These are phyloP conservation scores for Ailurus styani DNA, from an alignment of 2,113 vertebrate genomes.

Conservation along the genomic window DNA sequence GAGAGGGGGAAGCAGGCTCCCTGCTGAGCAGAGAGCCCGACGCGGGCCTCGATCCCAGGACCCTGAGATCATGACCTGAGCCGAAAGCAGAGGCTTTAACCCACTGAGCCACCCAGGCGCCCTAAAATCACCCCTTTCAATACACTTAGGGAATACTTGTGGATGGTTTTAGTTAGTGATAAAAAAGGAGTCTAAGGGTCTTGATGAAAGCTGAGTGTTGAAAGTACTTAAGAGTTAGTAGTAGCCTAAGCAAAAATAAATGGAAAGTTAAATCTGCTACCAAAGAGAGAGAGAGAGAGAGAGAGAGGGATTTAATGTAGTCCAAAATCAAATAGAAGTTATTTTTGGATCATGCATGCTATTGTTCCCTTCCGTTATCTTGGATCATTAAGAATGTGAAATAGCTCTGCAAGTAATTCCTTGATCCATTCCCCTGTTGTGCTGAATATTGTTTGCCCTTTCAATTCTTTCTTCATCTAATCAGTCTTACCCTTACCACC, in stretches of 20 bases:
- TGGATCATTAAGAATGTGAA: constrained; percentile 22
- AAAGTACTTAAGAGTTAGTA: constrained; percentile 30
- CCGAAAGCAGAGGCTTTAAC: no score
- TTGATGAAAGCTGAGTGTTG: neutral
- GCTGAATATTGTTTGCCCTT: constrained; percentile 6
- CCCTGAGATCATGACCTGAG: no score
- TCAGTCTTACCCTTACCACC: neutral
- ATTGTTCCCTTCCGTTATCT: constrained; percentile 40
- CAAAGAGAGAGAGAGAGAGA: neutral
- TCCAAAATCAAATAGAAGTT: constrained; percentile 34
- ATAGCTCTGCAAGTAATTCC: neutral
- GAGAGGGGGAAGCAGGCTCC: no score
- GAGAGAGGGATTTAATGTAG: constrained; percentile 27
- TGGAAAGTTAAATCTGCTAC: constrained; percentile 38
- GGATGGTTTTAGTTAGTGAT: neutral
- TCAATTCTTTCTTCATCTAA: neutral
- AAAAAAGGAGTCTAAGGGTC: neutral
- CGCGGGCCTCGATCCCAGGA: no score
- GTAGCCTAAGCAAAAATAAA: constrained; percentile 57
- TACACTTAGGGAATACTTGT: constrained; percentile 5
- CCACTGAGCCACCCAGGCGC: no score
- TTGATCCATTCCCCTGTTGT: neutral
- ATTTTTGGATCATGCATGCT: constrained; percentile 55
- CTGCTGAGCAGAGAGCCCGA: no score
- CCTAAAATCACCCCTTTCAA: no score